Base-by-base conservation (phyloP, 2,888 invertebrate species). In the Yponomeuta evonymella region DNA sequence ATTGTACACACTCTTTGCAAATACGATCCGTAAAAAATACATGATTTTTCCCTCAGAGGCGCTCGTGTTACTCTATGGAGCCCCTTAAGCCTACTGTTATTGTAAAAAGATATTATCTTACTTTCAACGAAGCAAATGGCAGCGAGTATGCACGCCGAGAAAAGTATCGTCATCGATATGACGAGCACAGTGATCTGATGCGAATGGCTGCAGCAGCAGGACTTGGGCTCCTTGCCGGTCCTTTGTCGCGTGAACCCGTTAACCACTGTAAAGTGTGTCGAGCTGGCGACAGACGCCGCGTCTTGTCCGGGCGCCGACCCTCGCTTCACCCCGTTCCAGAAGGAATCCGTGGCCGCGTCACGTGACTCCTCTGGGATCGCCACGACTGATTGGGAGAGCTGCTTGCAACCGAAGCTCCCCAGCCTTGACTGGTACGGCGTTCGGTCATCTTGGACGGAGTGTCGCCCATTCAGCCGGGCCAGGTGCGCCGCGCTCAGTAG, bases 221-320 rank as follows among this genome's bases (percentile, higher is more conserved):
- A 91, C 79, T 93, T 93, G 67, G 90, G 90, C 76, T 93, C 93
- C 79, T 95, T 94, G 74, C 92, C 93, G 73, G 93, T 89, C 81
- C 94, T 94, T 74, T 93, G 93, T 79, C 95, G 94, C 71, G 94
- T 94, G 77, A 95, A 94, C 71, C 96, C 96, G 83, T 97, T 97
- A 73, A 97, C 95, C 71, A 97, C 96, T 12, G 97, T 97, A 84
- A 97, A 97, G 86, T 97, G 97, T 81, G 96, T 97, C 73, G 97
- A 97, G 88, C 97, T 97, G 70, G 96, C 97, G 73, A 96, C 93
- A 63, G 97, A 97, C 72, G 94, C 93, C 70, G 94, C 93, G 83
- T 97, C 97, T 67, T 84, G 85, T 33, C 75, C 94, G 48, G 95
- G 94, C 72, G 83, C 83, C 1, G 88, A 83, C 36, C 85, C 87